These are phyloP conservation scores for Agapornis canus DNA, from an alignment of 2,797 vertebrate species.

Conservation along the genomic window DNA sequence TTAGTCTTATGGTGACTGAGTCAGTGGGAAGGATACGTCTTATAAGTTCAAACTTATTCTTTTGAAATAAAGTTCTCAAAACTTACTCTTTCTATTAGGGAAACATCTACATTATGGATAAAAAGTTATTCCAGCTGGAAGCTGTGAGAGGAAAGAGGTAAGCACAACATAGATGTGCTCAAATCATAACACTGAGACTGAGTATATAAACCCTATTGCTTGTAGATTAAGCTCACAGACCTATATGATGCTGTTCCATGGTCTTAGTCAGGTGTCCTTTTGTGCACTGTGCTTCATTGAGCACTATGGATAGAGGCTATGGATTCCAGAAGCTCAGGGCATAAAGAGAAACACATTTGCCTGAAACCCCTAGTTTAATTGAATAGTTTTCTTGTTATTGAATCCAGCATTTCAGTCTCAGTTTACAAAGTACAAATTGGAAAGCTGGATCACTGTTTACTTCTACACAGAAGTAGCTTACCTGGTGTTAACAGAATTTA, in stretches of 20 bases:
- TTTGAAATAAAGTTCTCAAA: neutral
- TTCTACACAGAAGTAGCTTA: neutral
- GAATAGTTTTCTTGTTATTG: neutral
- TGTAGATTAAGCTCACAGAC: neutral
- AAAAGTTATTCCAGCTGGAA: neutral
- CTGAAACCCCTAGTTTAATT: neutral
- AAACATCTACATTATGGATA: accelerated
- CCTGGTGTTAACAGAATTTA: neutral
- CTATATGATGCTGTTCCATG: accelerated
- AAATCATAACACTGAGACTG: neutral
- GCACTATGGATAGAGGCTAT: neutral
- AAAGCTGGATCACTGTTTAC: neutral
- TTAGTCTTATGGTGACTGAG: neutral
- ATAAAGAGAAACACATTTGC: neutral
- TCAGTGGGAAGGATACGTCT: neutral
- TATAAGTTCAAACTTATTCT: neutral
- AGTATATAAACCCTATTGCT: neutral
- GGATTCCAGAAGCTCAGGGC: neutral
- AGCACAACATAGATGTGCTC: neutral
- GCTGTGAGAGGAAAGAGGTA: neutral
- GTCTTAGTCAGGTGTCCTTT: neutral
- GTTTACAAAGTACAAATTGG: neutral
- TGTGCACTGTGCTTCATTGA: neutral
- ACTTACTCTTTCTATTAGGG: neutral
- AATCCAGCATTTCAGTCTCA: neutral